phyloP scores from a whole-genome alignment of 1,140 invertebrate genomes.

The Trichogramma pretiosum region DNA sequence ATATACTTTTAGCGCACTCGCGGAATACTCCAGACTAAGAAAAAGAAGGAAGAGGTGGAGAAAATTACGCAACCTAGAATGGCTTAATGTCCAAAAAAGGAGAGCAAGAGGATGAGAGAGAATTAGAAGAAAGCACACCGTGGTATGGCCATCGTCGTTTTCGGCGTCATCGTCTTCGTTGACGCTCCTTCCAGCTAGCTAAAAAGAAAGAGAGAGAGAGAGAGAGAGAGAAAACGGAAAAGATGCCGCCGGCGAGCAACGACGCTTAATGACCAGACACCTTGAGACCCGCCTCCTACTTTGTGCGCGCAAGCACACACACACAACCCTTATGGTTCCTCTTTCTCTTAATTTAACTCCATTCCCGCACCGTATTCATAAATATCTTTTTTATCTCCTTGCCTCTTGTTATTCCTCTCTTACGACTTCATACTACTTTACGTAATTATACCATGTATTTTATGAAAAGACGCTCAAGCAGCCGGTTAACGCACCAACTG shows the following conservation, averaged over 20 bases:
- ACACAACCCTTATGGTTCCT: neutral
- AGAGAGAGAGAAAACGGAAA: conserved; percentile 5
- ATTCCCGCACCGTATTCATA: conserved; percentile 13
- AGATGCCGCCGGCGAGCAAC: neutral
- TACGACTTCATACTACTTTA: neutral
- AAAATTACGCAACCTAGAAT: conserved; percentile 22
- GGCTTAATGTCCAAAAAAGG: conserved; percentile 24
- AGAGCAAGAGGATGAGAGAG: no score
- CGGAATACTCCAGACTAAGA: no score
- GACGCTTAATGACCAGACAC: conserved; percentile 19
- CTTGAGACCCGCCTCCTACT: no score
- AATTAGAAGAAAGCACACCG: conserved; percentile 6
- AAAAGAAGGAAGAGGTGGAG: conserved; percentile 1
- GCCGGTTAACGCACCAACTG: no score
- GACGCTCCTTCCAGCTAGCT: no score
- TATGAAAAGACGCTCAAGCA: no score
- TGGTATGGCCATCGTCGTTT: neutral
- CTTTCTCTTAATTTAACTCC: conserved; percentile 10
- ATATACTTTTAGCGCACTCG: no score
- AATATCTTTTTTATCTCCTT: neutral
- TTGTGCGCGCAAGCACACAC: no score
- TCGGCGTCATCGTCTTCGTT: neutral
- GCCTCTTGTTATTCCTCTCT: neutral
- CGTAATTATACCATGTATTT: no score
- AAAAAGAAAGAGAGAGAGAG: neutral